phyloP scores from a whole-genome alignment of 2,888 invertebrate species.

The Labia minor region DNA sequence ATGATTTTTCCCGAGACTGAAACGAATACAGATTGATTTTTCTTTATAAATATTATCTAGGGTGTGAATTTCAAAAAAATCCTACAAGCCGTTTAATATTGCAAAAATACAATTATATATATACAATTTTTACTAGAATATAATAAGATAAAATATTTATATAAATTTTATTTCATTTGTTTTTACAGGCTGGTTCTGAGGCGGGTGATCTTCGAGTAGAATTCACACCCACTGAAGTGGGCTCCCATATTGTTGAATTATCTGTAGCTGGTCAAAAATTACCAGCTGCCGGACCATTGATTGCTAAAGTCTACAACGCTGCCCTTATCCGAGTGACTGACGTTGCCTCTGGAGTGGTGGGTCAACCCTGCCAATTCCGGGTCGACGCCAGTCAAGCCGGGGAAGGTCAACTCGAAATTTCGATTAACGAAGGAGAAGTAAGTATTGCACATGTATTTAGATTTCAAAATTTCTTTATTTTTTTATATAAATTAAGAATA shows the following conservation, averaged over 20 bases:
- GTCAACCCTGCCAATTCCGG: conserved; percentile 92
- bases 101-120: too few relatives aligned
- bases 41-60: too few relatives aligned
- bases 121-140: too few relatives aligned
- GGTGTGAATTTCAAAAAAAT: too few relatives aligned
- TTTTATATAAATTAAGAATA: background rate
- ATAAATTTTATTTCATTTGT: too few relatives aligned
- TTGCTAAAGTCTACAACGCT: conserved; percentile 91
- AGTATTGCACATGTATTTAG: too few relatives aligned
- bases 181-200: conserved; percentile 41
- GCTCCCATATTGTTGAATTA: conserved; percentile 88
- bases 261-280: conserved; percentile 80
- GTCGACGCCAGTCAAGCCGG: conserved; percentile 98
- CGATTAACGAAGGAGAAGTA: conserved; percentile 90
- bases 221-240: conserved; percentile 87
- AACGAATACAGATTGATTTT: too few relatives aligned
- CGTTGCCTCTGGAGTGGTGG: conserved; percentile 85
- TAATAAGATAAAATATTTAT: too few relatives aligned
- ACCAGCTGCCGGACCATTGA: conserved; percentile 77
- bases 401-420: conserved; percentile 97
- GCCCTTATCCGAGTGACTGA: conserved; percentile 89
- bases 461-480: too few relatives aligned
- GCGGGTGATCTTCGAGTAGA: conserved; percentile 78
- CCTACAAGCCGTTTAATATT: too few relatives aligned
- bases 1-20: too few relatives aligned